These are phyloP conservation scores for Holothuria scabra DNA, from an alignment of 53 echinoderm and acorn worm genomes.

Conservation along the genomic window DNA sequence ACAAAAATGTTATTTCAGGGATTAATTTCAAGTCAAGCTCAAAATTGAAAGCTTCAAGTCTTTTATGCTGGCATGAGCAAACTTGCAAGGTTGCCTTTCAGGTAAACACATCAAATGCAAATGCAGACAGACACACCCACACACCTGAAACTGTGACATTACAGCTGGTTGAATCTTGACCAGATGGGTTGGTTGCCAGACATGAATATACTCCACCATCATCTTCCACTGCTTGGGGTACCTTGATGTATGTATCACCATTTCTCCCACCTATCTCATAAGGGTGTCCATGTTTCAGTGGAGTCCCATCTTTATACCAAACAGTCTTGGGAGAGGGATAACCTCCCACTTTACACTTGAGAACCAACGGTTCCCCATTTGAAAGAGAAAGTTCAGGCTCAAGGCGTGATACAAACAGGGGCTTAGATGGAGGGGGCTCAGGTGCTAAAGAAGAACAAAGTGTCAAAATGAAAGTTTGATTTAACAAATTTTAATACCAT, in stretches of 20 bases:
- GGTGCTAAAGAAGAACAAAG: background rate
- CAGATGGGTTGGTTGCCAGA: conserved; percentile 61
- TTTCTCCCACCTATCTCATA: conserved; percentile 31
- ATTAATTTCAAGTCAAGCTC: too few relatives aligned
- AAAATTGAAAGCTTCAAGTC: too few relatives aligned
- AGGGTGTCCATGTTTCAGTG: conserved; percentile 57
- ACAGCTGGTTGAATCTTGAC: conserved; percentile 52
- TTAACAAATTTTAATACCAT: too few relatives aligned
- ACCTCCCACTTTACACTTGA: conserved; percentile 79
- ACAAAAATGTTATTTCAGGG: too few relatives aligned
- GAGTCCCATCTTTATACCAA: conserved; percentile 78
- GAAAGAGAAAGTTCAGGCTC: conserved; percentile 54
- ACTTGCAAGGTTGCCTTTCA: too few relatives aligned
- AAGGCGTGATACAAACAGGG: conserved; percentile 14
- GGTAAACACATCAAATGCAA: too few relatives aligned
- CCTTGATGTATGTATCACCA: conserved; percentile 34
- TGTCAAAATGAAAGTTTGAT: background rate
- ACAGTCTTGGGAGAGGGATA: conserved; percentile 75
- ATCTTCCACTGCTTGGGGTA: conserved; percentile 21
- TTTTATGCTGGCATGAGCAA: too few relatives aligned
- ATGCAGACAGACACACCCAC: background rate
- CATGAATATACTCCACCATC: conserved; percentile 68
- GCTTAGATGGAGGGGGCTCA: conserved; percentile 43
- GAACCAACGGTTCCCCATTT: conserved; percentile 66
- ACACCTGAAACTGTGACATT: conserved; percentile 69